Base-by-base conservation (phyloP, 2,113 vertebrate species). In the Amphiprion ocellaris region DNA sequence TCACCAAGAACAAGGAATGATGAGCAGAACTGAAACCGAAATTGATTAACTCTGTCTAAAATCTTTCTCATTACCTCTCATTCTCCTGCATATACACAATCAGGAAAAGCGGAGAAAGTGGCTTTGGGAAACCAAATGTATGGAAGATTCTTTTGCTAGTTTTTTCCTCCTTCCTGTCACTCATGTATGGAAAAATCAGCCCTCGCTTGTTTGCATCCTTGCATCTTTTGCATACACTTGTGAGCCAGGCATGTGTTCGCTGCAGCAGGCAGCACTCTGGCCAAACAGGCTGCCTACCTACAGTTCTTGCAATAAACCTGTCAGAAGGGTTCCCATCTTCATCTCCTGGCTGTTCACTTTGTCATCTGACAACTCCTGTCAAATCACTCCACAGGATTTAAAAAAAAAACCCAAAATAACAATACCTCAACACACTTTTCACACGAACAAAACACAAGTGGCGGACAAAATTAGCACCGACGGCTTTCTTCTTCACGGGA, bases 301-400 rank as follows among this genome's bases (percentile, higher is more conserved):
- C 67, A 3, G 21, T 74, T 85, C 77, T 72, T 78, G 69, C 79
- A 85, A 75, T 85, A 83, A 87, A 85, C 52, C 83, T 90, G 85
- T 93, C 88, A 87, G 28, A 83, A 67, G 44, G 82, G 68, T 73
- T 75, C 71, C 75, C 75, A 60, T 91, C 85, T 87, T 85, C 82
- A 80, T 90, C 88, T 81, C 59, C 56, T 77, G 9, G 79, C 70
- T 84, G 69, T 75, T 89, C 68, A 59, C 77, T 89, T 89, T 85
- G 79, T 90, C 85, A 77, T 74, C 80, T 88, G 91, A 90, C 90
- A 87, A 52, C 69, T 61, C 56, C 84, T 91, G 89, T 90, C 86
- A 87, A 76, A 75, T 70, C 66, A 75, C 85, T 67, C 68, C 59
- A 24, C 50, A 69, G 68, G 77, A 67, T 65, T 65, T 53, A 52